Base-by-base conservation (phyloP, 92 coral and sea anemone genomes). In the Palythoa heliodiscus region DNA sequence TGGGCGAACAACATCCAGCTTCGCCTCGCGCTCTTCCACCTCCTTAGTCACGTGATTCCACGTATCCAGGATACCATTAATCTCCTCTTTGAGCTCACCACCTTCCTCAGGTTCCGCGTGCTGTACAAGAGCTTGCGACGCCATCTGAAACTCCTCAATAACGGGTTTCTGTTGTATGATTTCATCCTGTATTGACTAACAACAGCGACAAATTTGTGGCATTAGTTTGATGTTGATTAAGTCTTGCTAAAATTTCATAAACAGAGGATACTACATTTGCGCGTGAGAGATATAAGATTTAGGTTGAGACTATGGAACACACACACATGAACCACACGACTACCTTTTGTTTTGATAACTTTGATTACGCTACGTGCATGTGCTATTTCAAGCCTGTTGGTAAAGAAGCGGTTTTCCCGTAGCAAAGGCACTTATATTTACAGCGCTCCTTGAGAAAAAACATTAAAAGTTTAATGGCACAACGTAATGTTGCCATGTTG, bases 71-170 rank as follows among this genome's bases (percentile, higher is more conserved):
- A 80, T 80, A 17, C 84, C 84, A 23, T 80, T 80, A 17, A 96
- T 89, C 86, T 96, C 99, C 50, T 92, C 83, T 37, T 89, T 90
- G 14, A 96, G 90, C 39, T 86, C 90, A 13, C 88, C 86, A 12
- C 88, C 87, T 39, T 92, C 93, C 23, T 88, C 93, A 12, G 95
- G 98, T 75, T 87, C 93, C n/a, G 93, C 88, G 66, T 91, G 87
- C 61, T 92, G 89, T 8, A 96, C 88, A 63, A 93, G 89, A 17
- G 87, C 87, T 78, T 96, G 93, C 37, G 95, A 89, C 74, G 95
- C 98, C 75, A 91, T 82, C 63, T 87, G 89, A 73, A 96, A 94
- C 83, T 93, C 95, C 78, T 91, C 93, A 73, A 96, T 87, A 68
- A 94, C 64, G 6, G 98, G 94, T 23, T 89, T 90, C 73, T 93